Evolutionary conservation across 2,888 invertebrate species (phyloP).

Genomic region (Drosophila helvetica): DNA sequence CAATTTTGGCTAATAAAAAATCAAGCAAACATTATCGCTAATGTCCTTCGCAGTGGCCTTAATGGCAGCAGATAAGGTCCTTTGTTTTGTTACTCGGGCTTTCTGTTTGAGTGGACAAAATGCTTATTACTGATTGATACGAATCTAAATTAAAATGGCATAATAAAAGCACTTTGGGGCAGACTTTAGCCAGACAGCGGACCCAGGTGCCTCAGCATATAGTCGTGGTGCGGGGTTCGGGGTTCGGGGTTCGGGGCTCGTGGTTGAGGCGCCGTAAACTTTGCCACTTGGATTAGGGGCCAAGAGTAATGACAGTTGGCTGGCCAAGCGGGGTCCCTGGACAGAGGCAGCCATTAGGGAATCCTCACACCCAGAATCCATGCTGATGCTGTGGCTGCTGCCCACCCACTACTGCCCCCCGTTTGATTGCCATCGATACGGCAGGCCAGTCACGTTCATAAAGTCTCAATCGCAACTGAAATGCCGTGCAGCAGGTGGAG

Average conservation of each 20-base stretch:
- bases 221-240: neutral
- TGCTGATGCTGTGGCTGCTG: neutral
- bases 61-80: constrained; percentile 41
- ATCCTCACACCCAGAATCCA: constrained; percentile 24
- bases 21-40: constrained; percentile 43
- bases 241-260: neutral
- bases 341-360: constrained; percentile 11
- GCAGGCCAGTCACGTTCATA: constrained; percentile 68
- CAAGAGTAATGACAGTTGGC: constrained; percentile 46
- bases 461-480: constrained; percentile 66
- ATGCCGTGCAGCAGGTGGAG: constrained; percentile 43
- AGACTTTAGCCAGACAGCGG: constrained; percentile 44
- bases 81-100: constrained; percentile 30
- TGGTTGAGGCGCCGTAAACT: constrained; percentile 4
- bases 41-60: constrained; percentile 52
- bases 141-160: constrained; percentile 78
- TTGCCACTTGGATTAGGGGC: constrained; percentile 26
- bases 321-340: constrained; percentile 8
- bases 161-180: constrained; percentile 68
- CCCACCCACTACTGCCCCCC: neutral
- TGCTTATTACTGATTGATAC: constrained; percentile 74
- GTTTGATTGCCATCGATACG: constrained; percentile 57
- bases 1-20: constrained; percentile 39
- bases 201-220: too few relatives aligned
- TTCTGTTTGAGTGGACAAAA: constrained; percentile 48